Percentiles rank a stretch among this genome's conserved stretches.
These are phyloP conservation scores for Halictus ligatus DNA, from an alignment of 2,888 invertebrate species.

Conservation along the genomic window DNA sequence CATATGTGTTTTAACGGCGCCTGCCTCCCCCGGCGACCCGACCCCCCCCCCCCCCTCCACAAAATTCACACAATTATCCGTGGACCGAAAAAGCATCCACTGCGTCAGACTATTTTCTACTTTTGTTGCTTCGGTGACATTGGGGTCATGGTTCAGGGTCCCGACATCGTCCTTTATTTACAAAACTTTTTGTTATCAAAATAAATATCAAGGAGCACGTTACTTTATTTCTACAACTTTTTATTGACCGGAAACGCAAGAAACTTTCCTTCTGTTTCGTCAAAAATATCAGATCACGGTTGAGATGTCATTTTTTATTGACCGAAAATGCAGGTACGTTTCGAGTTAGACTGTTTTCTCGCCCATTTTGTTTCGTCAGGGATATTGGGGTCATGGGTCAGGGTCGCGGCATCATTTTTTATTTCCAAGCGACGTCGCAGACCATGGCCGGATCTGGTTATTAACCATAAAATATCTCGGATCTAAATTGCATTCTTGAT, in stretches of 20 bases:
- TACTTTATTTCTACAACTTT: too few relatives aligned
- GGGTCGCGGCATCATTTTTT: conserved; percentile 5
- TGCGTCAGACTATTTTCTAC: too few relatives aligned
- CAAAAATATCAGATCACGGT: too few relatives aligned
- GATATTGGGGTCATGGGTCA: neutral
- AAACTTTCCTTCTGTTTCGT: too few relatives aligned
- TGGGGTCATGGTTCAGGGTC: neutral
- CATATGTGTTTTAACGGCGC: neutral
- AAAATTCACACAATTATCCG: neutral
- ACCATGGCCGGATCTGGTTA: neutral
- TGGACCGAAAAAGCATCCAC: neutral
- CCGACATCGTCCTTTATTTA: too few relatives aligned
- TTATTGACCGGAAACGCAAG: too few relatives aligned
- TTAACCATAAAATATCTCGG: neutral
- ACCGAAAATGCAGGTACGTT: neutral
- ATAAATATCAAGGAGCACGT: too few relatives aligned
- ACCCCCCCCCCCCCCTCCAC: neutral
- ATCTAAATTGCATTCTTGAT: conserved; percentile 61
- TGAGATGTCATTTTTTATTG: neutral
- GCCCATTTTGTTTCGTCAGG: neutral
- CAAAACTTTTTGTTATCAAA: too few relatives aligned
- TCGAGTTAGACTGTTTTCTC: neutral
- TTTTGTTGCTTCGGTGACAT: neutral
- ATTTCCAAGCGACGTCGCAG: neutral
- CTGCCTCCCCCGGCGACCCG: neutral